Base-by-base conservation (phyloP, 1,140 invertebrate genomes). In the Drosophila albomicans region DNA sequence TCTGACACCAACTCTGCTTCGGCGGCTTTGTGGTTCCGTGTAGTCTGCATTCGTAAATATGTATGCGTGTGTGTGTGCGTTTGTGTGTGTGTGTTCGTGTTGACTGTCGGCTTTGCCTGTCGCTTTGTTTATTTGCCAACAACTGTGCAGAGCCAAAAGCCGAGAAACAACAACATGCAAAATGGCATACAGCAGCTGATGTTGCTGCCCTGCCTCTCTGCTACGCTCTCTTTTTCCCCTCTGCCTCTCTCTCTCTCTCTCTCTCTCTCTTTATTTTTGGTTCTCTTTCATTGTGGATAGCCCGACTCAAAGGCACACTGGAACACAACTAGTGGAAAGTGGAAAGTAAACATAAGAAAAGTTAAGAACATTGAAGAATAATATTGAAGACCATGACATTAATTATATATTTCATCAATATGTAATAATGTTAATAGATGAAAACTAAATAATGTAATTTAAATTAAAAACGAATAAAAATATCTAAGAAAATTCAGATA, bases 51-150 rank as follows among this genome's bases (percentile, higher is more conserved):
- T 66, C n/a, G 2, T 16, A 32, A 5, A 32, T 20, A 45, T 59
- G 35, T 52, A 45, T 59, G 46, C 35, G 35, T 20, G 62, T 30
- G 32, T 61, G 15, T 30, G 57, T 65, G 10, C 61, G 58, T 49
- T 49, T 38, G 25, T 56, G 28, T 74, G 48, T 54, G 15, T 38
- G 7, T 5, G 28, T 67, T 48, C 52, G 56, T 11, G 54, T 43
- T 54, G 49, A 15, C 73, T 77, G 71, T 81, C 71, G 79, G 63
- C 75, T 76, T 69, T 73, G 79, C 45, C 65, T 38, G 54, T 79
- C 62, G 79, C 72, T 77, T 86, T 86, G 82, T 87, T 86, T 87
- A 86, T 86, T 86, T 86, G 82, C 75, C 67, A 84, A 86, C 65
- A 69, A 78, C 62, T 61, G 69, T 72, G 79, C 82, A 82, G 82